Conservation (phyloP, 2,888 invertebrate species). For the Cotesia congregata region DNA sequence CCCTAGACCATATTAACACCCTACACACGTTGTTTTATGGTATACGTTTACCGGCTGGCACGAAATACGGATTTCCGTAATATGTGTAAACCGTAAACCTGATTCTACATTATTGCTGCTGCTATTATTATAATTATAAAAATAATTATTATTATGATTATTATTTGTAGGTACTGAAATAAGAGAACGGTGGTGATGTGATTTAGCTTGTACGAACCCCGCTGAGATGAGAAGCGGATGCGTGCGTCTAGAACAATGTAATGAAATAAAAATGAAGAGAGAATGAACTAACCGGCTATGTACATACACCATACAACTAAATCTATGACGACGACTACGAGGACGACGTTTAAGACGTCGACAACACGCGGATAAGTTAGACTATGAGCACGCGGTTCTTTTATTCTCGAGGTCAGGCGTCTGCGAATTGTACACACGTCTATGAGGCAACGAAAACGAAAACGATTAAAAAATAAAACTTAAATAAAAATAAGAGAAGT, state of each 20-base stretch:
- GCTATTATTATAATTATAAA: neutral
- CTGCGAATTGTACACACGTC: constrained; percentile 47
- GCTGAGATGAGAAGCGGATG: constrained; percentile 10
- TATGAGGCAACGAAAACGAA: neutral
- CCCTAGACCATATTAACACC: constrained; percentile 10
- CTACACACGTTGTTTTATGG: neutral
- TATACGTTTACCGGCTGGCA: constrained; percentile 8
- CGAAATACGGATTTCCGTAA: neutral
- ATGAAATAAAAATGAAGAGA: constrained; percentile 28
- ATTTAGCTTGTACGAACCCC: constrained; percentile 4
- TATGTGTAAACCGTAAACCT: constrained; percentile 1
- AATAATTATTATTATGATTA: neutral
- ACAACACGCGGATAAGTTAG: constrained; percentile 40
- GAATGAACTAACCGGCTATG: constrained; percentile 27
- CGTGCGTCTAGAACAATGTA: constrained; percentile 28
- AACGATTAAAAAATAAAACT: constrained; percentile 29
- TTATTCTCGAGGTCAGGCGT: constrained; percentile 52
- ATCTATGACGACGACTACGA: constrained; percentile 14
- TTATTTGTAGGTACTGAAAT: neutral
- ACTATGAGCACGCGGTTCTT: constrained; percentile 43
- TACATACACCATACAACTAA: neutral
- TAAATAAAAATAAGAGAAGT: neutral
- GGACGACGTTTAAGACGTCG: constrained; percentile 20
- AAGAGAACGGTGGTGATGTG: neutral
- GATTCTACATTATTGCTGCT: neutral